Evolutionary conservation across 2,797 vertebrate species (phyloP), one percentile per base, ranked within the genome.

Genomic region (Vireo griseus): DNA sequence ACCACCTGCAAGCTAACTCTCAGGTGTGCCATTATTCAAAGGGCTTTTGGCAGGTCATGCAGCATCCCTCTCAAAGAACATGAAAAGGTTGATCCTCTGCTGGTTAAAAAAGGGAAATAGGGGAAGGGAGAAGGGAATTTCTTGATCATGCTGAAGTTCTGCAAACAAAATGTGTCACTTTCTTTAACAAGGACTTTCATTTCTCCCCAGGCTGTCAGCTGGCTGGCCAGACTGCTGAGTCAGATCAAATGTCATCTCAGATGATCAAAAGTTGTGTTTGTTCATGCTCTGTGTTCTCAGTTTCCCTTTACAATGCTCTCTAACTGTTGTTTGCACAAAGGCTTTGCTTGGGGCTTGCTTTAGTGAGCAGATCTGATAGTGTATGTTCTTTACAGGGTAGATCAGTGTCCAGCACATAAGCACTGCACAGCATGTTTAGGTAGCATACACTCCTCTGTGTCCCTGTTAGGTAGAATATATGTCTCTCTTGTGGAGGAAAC

Each of bases 271-370:
- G 31, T 25, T 85, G 54, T 55, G 59, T 87, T 90, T 0, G 0
- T 45, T 82, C 10, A 3, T 0, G 0, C 26, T 42, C 47, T 35
- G 26, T 69, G 52, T 47, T 61, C 63, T 87, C 0, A 0, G 8
- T 54, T 88, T 78, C 39, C 65, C 58, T 48, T 77, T 93, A 26
- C 48, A 63, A 18, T 22, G 37, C 42, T 71, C 26, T 77, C 35
- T 69, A 33, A 62, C 28, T 74, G 12, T 16, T 85, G 24, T 80
- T 85, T 80, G 59, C 25, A 59, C n/a, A 95, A 45, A 79, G 42
- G 24, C 16, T 77, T 91, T 83, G 14, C 42, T 61, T 52, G 40
- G n/a, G 16, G 42, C 31, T 88, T 66, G 42, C 13, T 63, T 55
- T 73, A 68, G 37, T 39, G 52, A 33, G 20, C 9, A 57, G 85